A percentile compares a stretch with the other conserved stretches of the same genome.
phyloP scores from a whole-genome alignment of 2,797 vertebrate species.

The Oryzias dopingdopingensis region DNA sequence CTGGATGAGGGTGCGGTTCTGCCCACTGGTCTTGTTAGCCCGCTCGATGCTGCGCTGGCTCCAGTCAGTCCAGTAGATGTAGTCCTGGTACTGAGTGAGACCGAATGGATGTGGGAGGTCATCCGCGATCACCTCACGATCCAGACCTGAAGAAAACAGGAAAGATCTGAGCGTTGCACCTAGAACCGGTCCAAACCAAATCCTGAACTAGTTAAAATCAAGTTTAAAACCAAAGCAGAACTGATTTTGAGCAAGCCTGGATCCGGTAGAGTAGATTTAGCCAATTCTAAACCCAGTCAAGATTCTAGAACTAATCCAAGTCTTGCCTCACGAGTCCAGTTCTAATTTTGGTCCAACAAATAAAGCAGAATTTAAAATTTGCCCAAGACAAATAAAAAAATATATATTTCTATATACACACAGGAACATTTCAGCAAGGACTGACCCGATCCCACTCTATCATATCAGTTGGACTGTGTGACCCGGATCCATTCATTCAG shows the following conservation, averaged over 20 bases:
- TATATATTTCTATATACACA: no score
- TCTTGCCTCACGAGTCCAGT: neutral
- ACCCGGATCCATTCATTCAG: no score
- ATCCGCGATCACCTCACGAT: constrained; percentile 95
- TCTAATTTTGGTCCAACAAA: neutral
- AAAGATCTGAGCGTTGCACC: neutral
- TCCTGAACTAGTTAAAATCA: neutral
- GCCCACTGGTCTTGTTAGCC: constrained; percentile 96
- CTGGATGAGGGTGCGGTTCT: constrained; percentile 96
- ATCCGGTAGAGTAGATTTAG: no score
- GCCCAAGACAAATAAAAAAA: neutral
- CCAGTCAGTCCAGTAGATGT: constrained; percentile 99
- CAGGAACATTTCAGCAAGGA: no score
- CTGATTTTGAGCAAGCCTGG: neutral
- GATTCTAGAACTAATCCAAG: neutral
- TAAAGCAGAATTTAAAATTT: neutral
- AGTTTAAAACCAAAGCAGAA: neutral
- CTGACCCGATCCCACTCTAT: neutral
- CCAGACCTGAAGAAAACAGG: constrained; percentile 77
- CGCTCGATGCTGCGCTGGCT: constrained; percentile 98
- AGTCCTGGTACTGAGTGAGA: constrained; percentile 97
- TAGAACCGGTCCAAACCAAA: neutral
- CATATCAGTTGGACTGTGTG: no score
- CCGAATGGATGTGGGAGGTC: constrained; percentile 97
- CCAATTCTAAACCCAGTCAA: neutral